phyloP scores from a whole-genome alignment of 2,888 invertebrate genomes.

The Phania funesta region DNA sequence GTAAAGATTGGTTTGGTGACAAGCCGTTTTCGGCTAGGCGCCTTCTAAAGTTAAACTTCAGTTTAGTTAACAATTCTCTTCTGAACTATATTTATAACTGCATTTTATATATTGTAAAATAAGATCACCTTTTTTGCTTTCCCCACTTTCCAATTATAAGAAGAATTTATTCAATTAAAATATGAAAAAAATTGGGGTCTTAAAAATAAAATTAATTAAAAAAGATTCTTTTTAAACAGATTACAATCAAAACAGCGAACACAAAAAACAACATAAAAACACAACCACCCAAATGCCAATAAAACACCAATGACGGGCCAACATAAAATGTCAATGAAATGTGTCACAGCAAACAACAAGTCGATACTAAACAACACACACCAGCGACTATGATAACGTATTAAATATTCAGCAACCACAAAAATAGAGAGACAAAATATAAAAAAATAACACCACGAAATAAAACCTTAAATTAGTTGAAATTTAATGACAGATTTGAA shows the following conservation, averaged over 20 bases:
- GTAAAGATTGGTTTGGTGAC: too few relatives aligned
- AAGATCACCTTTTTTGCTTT: too few relatives aligned
- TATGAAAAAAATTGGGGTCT: background rate
- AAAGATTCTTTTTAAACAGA: slow-evolving; percentile 43
- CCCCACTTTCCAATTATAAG: slow-evolving; percentile 3
- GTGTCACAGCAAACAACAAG: slow-evolving; percentile 52
- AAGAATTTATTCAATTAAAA: slow-evolving; percentile 20
- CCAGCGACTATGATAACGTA: background rate
- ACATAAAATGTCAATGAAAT: slow-evolving; percentile 52
- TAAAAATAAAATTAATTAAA: slow-evolving; percentile 56
- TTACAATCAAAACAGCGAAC: slow-evolving; percentile 45
- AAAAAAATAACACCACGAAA: background rate
- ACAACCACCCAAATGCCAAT: background rate
- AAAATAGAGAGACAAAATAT: background rate
- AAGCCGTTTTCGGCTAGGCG: too few relatives aligned
- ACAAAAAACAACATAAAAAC: background rate
- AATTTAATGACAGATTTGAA: too few relatives aligned
- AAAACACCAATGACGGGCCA: slow-evolving; percentile 15
- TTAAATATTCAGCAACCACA: slow-evolving; percentile 22
- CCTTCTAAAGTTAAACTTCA: too few relatives aligned
- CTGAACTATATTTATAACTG: too few relatives aligned
- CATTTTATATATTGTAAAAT: too few relatives aligned
- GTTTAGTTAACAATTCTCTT: too few relatives aligned
- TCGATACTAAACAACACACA: slow-evolving; percentile 23
- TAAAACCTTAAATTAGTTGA: background rate